Evolutionary conservation across 2,113 vertebrate genomes (phyloP).

Genomic region (Hepsetus odoe): DNA sequence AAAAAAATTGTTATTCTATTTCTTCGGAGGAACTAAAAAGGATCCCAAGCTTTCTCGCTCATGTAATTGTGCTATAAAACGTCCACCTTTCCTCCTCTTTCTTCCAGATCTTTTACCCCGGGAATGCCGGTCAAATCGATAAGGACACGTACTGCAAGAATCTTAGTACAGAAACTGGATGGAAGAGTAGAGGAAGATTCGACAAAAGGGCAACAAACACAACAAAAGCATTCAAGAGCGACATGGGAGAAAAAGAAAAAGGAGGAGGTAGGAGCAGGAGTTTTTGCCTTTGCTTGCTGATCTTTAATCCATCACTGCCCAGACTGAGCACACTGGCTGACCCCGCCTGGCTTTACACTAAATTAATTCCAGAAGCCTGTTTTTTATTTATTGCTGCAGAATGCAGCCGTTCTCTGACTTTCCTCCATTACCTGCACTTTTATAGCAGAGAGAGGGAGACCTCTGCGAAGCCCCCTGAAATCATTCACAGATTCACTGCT

Average conservation of each 20-base stretch:
- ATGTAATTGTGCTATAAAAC: slow-evolving; percentile 51
- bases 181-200: slow-evolving; percentile 29
- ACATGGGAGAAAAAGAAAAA: slow-evolving; percentile 46
- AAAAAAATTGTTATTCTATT: slow-evolving; percentile 65
- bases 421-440: slow-evolving; percentile 67
- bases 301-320: slow-evolving; percentile 73
- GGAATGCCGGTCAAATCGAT: slow-evolving; percentile 61
- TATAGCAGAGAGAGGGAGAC: slow-evolving; percentile 62
- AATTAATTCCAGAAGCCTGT: slow-evolving; percentile 68
- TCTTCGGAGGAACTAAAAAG: slow-evolving; percentile 63
- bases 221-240: slow-evolving; percentile 39
- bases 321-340: slow-evolving; percentile 64
- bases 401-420: slow-evolving; percentile 62
- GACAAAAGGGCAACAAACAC: slow-evolving; percentile 33
- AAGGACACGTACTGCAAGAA: slow-evolving; percentile 54
- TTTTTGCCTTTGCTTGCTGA: slow-evolving; percentile 62
- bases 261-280: slow-evolving; percentile 50
- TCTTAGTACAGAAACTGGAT: slow-evolving; percentile 9
- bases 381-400: slow-evolving; percentile 73
- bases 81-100: slow-evolving; percentile 46
- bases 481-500: slow-evolving; percentile 60
- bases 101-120: slow-evolving; percentile 47
- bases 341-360: slow-evolving; percentile 65
- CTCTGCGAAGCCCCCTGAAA: slow-evolving; percentile 66
- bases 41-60: slow-evolving; percentile 58